Evolutionary conservation across 2,113 vertebrate species (phyloP).

Genomic region (western clawed frog (Xenopus tropicalis)): DNA sequence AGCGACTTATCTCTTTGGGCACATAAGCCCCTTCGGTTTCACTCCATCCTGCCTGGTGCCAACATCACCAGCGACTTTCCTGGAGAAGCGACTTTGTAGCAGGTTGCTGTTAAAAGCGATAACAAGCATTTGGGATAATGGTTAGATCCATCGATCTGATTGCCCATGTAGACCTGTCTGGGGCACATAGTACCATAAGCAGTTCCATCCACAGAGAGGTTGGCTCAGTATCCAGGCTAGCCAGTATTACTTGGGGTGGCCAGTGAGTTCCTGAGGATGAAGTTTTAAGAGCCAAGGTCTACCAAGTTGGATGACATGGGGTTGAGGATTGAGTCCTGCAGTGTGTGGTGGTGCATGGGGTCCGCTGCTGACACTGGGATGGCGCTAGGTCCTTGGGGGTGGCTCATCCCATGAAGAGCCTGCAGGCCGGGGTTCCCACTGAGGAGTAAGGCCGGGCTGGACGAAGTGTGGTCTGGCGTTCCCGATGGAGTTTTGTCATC

Average conservation of each 20-base stretch:
- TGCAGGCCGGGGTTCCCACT: constrained; percentile 80
- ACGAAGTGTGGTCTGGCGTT: constrained; percentile 92
- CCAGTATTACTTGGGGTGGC: not conserved
- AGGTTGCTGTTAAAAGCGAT: not conserved
- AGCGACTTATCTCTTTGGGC: not conserved
- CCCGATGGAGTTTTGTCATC: constrained; percentile 97
- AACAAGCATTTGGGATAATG: not conserved
- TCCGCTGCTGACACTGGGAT: constrained; percentile 87
- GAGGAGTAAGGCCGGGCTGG: constrained; percentile 88
- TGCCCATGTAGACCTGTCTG: not conserved
- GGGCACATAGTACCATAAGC: not conserved
- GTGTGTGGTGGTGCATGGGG: constrained; percentile 87
- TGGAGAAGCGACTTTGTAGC: not conserved
- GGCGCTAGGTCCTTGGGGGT: constrained; percentile 93
- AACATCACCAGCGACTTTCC: not conserved
- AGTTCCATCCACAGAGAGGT: not conserved
- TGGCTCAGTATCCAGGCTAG: not conserved
- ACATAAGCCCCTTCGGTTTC: not conserved
- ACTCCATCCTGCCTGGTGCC: not conserved
- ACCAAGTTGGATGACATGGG: constrained; percentile 97
- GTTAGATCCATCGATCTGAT: not conserved
- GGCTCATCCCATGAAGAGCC: constrained; percentile 86
- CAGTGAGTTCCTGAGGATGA: not conserved
- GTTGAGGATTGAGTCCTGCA: constrained; percentile 98
- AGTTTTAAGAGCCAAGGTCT: constrained; percentile 91